Conservation (phyloP, 2,113 vertebrate species). For the Corythaeola cristata region DNA sequence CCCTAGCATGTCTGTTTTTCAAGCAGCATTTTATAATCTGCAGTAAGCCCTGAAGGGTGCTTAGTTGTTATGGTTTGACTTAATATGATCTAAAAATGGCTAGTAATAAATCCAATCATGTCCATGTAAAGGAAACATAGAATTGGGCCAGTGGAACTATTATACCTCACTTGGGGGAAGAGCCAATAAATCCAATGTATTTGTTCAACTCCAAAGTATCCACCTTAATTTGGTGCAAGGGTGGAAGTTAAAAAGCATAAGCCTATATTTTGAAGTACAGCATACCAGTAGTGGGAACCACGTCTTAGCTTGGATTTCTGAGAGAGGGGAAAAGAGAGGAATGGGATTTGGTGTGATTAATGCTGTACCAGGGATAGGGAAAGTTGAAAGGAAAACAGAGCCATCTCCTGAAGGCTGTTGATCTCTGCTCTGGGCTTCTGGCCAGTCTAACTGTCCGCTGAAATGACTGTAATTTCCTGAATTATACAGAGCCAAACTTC, state of each 20-base stretch:
- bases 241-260: background rate
- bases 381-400: background rate
- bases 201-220: background rate
- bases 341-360: background rate
- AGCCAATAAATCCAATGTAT: constrained; percentile 20
- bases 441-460: background rate
- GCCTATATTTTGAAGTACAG: background rate
- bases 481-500: constrained; percentile 44
- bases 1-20: constrained; percentile 30
- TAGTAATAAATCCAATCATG: constrained; percentile 47
- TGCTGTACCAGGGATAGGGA: background rate
- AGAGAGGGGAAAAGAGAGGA: background rate
- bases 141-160: background rate
- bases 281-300: background rate
- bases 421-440: constrained; percentile 45
- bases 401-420: background rate
- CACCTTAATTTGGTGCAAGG: constrained; percentile 32
- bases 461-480: constrained; percentile 55
- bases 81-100: constrained; percentile 53
- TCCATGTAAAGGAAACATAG: constrained; percentile 22
- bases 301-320: background rate
- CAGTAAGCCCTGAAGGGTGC: constrained; percentile 31
- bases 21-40: constrained; percentile 44
- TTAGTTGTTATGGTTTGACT: constrained; percentile 56
- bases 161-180: background rate